These are phyloP conservation scores for Apis mellifera DNA, from an alignment of 1,140 invertebrate species.

Conservation along the genomic window Amel_HAv3.1 CM009942.2:110501-111000, in stretches of 20 bases:
- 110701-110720: too few species aligned
- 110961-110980: neutral
- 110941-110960: neutral
- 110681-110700: too few species aligned
- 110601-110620: conserved; percentile 32
- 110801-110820: too few species aligned
- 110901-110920: neutral
- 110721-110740: neutral
- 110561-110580: conserved; percentile 67
- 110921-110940: neutral
- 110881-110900: neutral
- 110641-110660: conserved; percentile 1
- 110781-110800: too few species aligned
- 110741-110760: too few species aligned
- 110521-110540: conserved; percentile 11
- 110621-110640: conserved; percentile 8
- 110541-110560: conserved; percentile 52
- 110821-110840: neutral
- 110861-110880: neutral
- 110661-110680: neutral
- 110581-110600: conserved; percentile 63
- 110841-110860: neutral
- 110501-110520: conserved; percentile 72
- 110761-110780: too few species aligned
- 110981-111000: neutral